phyloP scores from a whole-genome alignment of 2,888 invertebrate genomes.

The Pristionchus fissidentatus region DNA sequence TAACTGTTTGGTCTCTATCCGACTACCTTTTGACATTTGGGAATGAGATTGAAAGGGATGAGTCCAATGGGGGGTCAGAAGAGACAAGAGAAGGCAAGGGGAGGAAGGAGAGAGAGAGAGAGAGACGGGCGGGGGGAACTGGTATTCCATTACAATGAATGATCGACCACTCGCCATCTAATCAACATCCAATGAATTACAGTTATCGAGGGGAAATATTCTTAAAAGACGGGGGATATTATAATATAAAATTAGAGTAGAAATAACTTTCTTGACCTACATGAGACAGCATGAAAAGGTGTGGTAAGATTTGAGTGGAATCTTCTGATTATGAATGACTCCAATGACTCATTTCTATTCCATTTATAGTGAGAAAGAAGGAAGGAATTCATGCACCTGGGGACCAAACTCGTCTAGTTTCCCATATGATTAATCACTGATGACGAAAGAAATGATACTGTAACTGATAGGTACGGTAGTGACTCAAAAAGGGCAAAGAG shows the following conservation, averaged over 20 bases:
- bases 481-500: conserved; percentile 20
- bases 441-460: conserved; percentile 26
- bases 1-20: too few species aligned
- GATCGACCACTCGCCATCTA: too few species aligned
- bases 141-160: too few species aligned
- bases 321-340: conserved; percentile 27
- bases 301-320: background rate
- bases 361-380: conserved; percentile 17
- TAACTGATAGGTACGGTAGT: conserved; percentile 20
- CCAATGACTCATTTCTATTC: conserved; percentile 12
- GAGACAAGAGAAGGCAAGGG: conserved; percentile 10
- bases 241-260: background rate
- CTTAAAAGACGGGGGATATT: background rate
- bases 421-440: background rate
- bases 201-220: background rate
- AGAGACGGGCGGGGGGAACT: background rate
- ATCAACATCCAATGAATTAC: conserved; percentile 28
- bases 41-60: conserved; percentile 3
- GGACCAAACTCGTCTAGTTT: conserved; percentile 20
- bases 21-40: too few species aligned
- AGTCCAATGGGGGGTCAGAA: conserved; percentile 9
- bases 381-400: background rate
- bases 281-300: background rate
- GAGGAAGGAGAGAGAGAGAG: conserved; percentile 23
- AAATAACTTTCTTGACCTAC: background rate